phyloP scores from a whole-genome alignment of 2,113 vertebrate genomes.

The Hippocampus guttulatus region DNA sequence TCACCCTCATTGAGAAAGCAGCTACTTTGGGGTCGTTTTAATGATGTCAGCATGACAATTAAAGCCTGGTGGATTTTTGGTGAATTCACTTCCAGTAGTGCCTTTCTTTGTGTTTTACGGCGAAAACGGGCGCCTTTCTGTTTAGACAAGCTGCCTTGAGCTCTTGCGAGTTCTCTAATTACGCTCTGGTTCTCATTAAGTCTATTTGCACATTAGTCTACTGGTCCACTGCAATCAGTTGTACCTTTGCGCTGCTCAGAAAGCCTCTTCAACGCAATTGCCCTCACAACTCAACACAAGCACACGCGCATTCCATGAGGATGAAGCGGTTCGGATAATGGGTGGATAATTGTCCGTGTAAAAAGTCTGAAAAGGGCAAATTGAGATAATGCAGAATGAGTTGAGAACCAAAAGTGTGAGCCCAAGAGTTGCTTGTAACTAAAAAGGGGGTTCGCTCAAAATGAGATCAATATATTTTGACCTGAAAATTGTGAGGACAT shows the following conservation, averaged over 20 bases:
- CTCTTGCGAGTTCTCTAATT: slow-evolving; percentile 40
- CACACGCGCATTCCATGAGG: not conserved
- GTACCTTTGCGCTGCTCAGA: slow-evolving; percentile 15
- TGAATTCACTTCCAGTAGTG: slow-evolving; percentile 22
- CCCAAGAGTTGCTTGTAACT: slow-evolving; percentile 22
- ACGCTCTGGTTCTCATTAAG: slow-evolving; percentile 47
- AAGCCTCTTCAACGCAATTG: slow-evolving; percentile 21
- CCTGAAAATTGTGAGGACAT: slow-evolving; percentile 50
- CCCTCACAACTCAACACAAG: slow-evolving; percentile 41
- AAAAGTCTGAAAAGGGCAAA: slow-evolving; percentile 30
- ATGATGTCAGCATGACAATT: slow-evolving; percentile 5
- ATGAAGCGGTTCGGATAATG: too few relatives aligned
- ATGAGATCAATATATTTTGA: slow-evolving; percentile 42
- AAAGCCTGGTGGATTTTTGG: not conserved
- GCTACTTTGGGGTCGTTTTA: slow-evolving; percentile 4
- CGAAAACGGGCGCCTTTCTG: slow-evolving; percentile 22
- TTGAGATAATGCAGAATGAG: slow-evolving; percentile 21
- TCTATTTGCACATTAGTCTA: slow-evolving; percentile 46
- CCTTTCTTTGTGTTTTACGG: slow-evolving; percentile 16
- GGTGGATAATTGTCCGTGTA: slow-evolving; percentile 15
- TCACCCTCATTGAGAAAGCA: slow-evolving; percentile 13
- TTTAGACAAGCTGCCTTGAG: slow-evolving; percentile 42
- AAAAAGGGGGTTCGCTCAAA: slow-evolving; percentile 10
- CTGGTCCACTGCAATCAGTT: slow-evolving; percentile 30
- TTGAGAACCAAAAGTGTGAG: slow-evolving; percentile 33